Evolutionary conservation across 2,888 invertebrate genomes (phyloP), one percentile per base, ranked within the genome.

Genomic region (Drosophila pegasa): DNA sequence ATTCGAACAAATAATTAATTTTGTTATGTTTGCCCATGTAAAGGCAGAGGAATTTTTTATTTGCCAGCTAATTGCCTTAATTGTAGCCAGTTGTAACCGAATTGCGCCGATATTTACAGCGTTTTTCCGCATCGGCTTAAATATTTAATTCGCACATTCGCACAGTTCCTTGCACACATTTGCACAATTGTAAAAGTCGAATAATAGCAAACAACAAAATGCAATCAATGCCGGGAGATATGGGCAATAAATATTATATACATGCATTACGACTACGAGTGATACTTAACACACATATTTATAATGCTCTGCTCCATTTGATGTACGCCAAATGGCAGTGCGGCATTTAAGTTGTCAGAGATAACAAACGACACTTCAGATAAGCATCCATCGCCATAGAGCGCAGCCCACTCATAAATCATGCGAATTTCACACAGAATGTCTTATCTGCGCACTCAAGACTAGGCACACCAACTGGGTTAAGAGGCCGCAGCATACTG

Each of bases 341-440:
- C 47, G 67, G 64, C 78, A 71, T 78, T 80, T 60, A 67, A 68
- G 54, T 62, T 78, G 67, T 78, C 81, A 71, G 43, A 68, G 75
- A 75, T 78, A 75, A 78, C 71, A 70, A 74, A 74, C 70, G 56
- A 16, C 70, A 70, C 70, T 70, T 62, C 62, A 80, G 78, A 78
- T 78, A 78, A 75, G 62, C 62, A 78, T 67, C 62, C 73, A 65
- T 57, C 25, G 58, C 73, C 73, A 72, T 74, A 77, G 77, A 76
- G 62, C 73, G 74, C 78, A 67, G 68, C 37, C 41, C 78, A 48
- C 56, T 41, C 58, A 64, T 73, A 80, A 80, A 80, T 80, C 59
- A 75, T 75, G 40, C 47, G 55, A 74, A 64, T 63, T 69, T 60
- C 43, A 58, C 57, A 68, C 62, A 51, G 38, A 78, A 78, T 68